Evolutionary conservation across 2,113 vertebrate genomes (phyloP).

Genomic region (Heloderma charlesbogerti): DNA sequence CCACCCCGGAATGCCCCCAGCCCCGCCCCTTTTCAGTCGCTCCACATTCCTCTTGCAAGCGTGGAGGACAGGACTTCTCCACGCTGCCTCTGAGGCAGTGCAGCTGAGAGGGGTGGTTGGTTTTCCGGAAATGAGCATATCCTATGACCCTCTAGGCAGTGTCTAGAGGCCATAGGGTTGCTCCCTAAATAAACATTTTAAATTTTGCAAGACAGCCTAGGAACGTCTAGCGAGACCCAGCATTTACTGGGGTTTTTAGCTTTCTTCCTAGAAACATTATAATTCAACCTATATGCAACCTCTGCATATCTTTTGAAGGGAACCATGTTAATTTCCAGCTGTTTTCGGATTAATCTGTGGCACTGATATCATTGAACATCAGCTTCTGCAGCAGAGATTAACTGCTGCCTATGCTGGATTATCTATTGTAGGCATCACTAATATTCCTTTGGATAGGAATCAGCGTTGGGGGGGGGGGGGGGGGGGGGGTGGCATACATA

Average conservation of each 20-base stretch:
- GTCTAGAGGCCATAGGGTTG: too few species aligned
- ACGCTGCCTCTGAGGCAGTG: too few species aligned
- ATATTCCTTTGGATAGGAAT: constrained; percentile 47
- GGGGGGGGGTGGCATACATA: too few species aligned
- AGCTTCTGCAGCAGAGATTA: constrained; percentile 54
- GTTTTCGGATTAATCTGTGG: constrained; percentile 57
- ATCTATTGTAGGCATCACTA: constrained; percentile 31
- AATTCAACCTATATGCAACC: constrained; percentile 25
- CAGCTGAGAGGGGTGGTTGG: too few species aligned
- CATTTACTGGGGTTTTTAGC: background rate
- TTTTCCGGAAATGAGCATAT: too few species aligned
- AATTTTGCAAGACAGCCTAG: background rate
- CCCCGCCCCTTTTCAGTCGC: too few species aligned
- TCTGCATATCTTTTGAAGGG: constrained; percentile 37
- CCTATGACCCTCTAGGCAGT: too few species aligned
- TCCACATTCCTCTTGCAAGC: too few species aligned
- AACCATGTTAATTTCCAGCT: constrained; percentile 48
- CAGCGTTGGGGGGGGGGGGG: constrained; percentile 40
- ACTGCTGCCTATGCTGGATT: constrained; percentile 43
- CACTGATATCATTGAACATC: constrained; percentile 42
- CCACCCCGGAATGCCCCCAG: too few species aligned
- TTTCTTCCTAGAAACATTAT: constrained; percentile 21
- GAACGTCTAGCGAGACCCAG: background rate
- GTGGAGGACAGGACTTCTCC: too few species aligned
- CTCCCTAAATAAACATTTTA: background rate